Conservation (phyloP, 1,140 invertebrate species). For the Portunus trituberculatus region DNA sequence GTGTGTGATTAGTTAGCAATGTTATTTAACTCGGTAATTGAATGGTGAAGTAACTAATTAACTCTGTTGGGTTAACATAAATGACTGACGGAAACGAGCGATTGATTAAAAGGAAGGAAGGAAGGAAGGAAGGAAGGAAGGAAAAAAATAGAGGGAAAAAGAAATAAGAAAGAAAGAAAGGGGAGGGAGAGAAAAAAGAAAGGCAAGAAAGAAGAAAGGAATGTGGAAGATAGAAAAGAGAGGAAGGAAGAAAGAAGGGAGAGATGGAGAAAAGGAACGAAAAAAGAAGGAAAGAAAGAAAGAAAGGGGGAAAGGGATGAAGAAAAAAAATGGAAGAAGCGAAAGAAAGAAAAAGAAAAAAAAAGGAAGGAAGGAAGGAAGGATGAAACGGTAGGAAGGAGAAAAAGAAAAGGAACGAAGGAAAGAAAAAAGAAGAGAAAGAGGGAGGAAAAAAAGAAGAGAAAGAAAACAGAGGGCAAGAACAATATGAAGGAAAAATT, state of each 20-base stretch:
- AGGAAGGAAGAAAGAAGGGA: background rate
- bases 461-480: background rate
- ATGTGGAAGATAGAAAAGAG: too few species aligned
- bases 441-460: background rate
- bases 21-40: too few species aligned
- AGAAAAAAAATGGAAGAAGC: too few species aligned
- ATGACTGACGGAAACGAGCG: too few species aligned
- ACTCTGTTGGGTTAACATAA: too few species aligned
- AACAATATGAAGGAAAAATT: too few species aligned
- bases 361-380: background rate
- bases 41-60: too few species aligned
- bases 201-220: too few species aligned
- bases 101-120: too few species aligned
- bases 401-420: background rate
- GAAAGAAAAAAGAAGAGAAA: background rate
- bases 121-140: background rate
- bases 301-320: background rate
- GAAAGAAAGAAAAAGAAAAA: background rate
- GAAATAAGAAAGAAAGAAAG: background rate
- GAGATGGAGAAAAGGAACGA: constrained; percentile 26
- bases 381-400: background rate
- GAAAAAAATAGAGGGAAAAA: too few species aligned
- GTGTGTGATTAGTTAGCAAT: too few species aligned
- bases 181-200: background rate
- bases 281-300: background rate